Base-by-base conservation (phyloP, 2,113 vertebrate species). In the Cyprinus carpio region DNA sequence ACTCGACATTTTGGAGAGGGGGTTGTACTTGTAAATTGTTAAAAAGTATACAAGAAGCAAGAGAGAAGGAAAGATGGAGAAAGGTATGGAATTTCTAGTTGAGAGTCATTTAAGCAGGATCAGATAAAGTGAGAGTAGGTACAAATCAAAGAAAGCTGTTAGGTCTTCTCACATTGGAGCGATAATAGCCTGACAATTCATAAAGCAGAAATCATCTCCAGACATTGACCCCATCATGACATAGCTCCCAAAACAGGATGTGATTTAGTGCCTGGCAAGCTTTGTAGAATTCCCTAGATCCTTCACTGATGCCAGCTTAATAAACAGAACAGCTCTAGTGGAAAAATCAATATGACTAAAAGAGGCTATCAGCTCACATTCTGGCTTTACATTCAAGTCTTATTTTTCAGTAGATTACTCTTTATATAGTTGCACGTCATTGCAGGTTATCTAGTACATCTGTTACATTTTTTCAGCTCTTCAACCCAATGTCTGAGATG, bases 191-290 rank as follows among this genome's bases (percentile, higher is more conserved):
- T 83, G 82, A 15, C 51, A 58, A 43, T 67, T 58, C 56, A 58
- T 75, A 75, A 75, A 75, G 23, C 37, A 74, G 46, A 72, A 72
- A 54, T 83, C 49, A 83, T 60, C 37, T 46, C 71, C 74, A 76
- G 49, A 56, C 49, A 37, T 25, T 60, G 69, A 27, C 82, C 29
- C 72, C 9, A 23, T 58, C 29, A 29, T 2, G 16, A 54, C 49
- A n/a, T 56, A 34, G 69, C 69, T 74, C 23, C 49, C 71, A 69
- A 16, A 74, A 83, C 51, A 37, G 54, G 67, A 16, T 43, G n/a
- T 72, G 81, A 82, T 72, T 72, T 71, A 56, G 46, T 25, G 10
- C 46, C 46, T 72, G 27, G 49, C 49, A 69, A 51, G 18, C 16
- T 13, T 29, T 37, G 7, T 27, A 56, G 27, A 76, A 56, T 31